phyloP scores from a whole-genome alignment of 2,888 invertebrate genomes.

The Drosophila subsilvestris region DNA sequence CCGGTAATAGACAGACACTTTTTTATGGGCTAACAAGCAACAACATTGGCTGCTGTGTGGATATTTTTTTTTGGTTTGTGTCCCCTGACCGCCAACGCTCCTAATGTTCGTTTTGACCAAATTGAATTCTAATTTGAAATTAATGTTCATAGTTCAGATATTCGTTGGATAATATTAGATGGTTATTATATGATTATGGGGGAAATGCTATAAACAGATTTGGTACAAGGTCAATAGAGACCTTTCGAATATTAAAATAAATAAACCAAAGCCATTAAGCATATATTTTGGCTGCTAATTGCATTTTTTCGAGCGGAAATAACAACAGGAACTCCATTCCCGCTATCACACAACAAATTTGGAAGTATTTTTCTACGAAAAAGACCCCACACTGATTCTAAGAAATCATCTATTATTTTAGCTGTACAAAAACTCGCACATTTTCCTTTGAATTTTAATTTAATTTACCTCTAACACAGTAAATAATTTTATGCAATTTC shows the following conservation, averaged over 20 bases:
- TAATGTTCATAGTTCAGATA: constrained; percentile 36
- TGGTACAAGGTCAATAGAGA: too few relatives aligned
- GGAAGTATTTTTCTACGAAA: background rate
- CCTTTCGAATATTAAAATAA: too few relatives aligned
- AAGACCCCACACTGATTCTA: background rate
- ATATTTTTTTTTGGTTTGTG: constrained; percentile 1
- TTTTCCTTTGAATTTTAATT: constrained; percentile 10
- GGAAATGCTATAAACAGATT: background rate
- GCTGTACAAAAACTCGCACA: background rate
- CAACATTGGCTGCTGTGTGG: constrained; percentile 34
- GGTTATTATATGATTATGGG: background rate
- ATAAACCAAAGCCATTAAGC: background rate
- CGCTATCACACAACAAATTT: background rate
- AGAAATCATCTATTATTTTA: background rate
- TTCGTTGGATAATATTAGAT: background rate
- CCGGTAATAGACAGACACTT: constrained; percentile 62
- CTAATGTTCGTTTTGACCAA: constrained; percentile 51
- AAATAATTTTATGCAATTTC: constrained; percentile 24
- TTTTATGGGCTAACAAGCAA: constrained; percentile 58
- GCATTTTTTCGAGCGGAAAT: background rate
- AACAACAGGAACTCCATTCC: background rate
- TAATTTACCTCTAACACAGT: background rate
- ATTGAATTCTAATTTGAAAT: constrained; percentile 60
- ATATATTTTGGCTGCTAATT: background rate
- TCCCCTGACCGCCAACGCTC: constrained; percentile 22